Evolutionary conservation across 2,888 invertebrate species (phyloP).

Genomic region (Uloborus plumipes): DNA sequence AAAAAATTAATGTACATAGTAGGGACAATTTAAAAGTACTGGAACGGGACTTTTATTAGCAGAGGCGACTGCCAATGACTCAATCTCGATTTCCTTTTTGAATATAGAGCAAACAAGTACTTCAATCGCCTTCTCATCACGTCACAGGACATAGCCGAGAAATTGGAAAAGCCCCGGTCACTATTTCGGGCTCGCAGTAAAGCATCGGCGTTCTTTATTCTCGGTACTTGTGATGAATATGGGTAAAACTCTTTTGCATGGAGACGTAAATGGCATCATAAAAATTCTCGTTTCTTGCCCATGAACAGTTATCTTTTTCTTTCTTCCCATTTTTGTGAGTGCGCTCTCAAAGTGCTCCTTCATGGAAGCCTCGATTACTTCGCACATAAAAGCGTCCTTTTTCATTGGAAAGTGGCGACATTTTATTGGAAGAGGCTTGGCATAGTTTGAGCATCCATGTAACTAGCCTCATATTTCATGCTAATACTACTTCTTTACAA

Average conservation of each 20-base stretch:
- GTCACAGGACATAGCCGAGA: no score
- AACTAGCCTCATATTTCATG: slow-evolving; percentile 4
- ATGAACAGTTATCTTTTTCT: neutral
- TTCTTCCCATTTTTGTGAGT: neutral
- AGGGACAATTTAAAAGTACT: no score
- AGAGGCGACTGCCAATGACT: no score
- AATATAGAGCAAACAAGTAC: no score
- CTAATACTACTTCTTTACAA: slow-evolving; percentile 1
- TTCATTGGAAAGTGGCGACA: slow-evolving; percentile 6
- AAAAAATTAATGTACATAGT: no score
- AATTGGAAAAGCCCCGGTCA: neutral
- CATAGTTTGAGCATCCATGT: neutral
- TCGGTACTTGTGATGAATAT: neutral
- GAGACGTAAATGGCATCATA: slow-evolving; percentile 6
- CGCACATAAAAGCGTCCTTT: slow-evolving; percentile 6
- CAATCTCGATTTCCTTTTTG: no score
- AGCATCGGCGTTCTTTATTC: neutral
- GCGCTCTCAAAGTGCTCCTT: neutral
- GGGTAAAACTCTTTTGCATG: slow-evolving; percentile 4
- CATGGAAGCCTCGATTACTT: neutral
- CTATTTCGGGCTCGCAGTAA: neutral
- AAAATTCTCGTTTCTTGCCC: slow-evolving; percentile 8
- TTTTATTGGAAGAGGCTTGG: slow-evolving; percentile 1
- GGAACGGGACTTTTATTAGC: no score
- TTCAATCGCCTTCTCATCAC: no score